A percentile compares a stretch with the other conserved stretches of the same genome.
Evolutionary conservation across 2,113 vertebrate genomes (phyloP).

Genomic region (Lophius piscatorius): DNA sequence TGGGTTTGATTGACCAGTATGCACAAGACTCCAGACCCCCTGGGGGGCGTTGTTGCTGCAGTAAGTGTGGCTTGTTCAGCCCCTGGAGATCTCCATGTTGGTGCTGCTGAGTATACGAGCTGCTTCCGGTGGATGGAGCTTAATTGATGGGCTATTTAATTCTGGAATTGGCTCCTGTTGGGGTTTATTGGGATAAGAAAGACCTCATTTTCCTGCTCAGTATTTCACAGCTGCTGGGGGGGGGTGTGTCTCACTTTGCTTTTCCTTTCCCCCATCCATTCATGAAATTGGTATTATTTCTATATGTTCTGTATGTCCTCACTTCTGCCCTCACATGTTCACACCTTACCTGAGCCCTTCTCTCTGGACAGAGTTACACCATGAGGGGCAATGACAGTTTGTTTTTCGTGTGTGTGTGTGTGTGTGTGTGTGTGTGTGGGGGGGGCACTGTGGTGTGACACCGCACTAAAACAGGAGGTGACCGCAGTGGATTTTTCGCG

Average conservation of each 20-base stretch:
- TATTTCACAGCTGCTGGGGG: slow-evolving; percentile 9
- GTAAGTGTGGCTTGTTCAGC: slow-evolving; percentile 56
- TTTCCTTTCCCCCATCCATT: slow-evolving; percentile 25
- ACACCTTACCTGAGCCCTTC: slow-evolving; percentile 11
- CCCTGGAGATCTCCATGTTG: slow-evolving; percentile 38
- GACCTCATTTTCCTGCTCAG: neutral
- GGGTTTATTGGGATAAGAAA: slow-evolving; percentile 41
- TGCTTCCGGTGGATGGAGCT: slow-evolving; percentile 51
- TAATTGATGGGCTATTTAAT: slow-evolving; percentile 70
- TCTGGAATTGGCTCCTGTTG: slow-evolving; percentile 54
- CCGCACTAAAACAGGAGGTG: slow-evolving; percentile 76
- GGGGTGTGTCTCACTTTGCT: slow-evolving; percentile 12
- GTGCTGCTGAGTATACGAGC: slow-evolving; percentile 52
- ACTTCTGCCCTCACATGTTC: slow-evolving; percentile 9
- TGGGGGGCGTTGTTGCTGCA: slow-evolving; percentile 41
- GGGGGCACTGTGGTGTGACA: slow-evolving; percentile 65
- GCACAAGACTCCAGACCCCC: slow-evolving; percentile 33
- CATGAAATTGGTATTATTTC: slow-evolving; percentile 28
- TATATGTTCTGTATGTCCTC: slow-evolving; percentile 16
- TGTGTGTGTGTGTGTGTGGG: too few relatives aligned
- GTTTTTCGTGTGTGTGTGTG: slow-evolving; percentile 20
- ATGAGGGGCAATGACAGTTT: slow-evolving; percentile 46
- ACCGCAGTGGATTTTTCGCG: slow-evolving; percentile 70
- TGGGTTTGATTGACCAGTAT: slow-evolving; percentile 41
- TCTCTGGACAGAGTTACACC: slow-evolving; percentile 18